A percentile compares a stretch with the other conserved stretches of the same genome.
Conservation (phyloP, 1,140 invertebrate genomes). For the Magallana gigas region DNA sequence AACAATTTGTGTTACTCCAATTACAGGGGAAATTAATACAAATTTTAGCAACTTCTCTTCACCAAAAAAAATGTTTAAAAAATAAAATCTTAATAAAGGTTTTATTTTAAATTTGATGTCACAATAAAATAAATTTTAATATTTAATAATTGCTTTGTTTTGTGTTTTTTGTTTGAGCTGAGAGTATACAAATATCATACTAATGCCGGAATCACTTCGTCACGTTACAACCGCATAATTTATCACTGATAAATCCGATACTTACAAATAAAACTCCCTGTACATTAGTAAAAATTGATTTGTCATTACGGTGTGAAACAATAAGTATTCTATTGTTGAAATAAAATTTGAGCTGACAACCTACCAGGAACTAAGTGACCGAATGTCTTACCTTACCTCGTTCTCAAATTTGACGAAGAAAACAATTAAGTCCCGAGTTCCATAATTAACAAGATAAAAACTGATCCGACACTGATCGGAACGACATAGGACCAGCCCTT, state of each 20-base stretch:
- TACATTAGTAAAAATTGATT: slow-evolving; percentile 35
- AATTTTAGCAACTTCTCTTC: no score
- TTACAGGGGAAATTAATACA: no score
- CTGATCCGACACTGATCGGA: slow-evolving; percentile 4
- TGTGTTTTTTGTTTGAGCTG: no score
- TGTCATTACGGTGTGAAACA: neutral
- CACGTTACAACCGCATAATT: neutral
- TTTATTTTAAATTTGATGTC: no score
- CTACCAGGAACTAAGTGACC: neutral
- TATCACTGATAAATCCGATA: neutral
- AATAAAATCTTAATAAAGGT: no score
- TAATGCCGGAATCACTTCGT: neutral
- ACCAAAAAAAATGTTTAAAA: no score
- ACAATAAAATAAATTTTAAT: no score
- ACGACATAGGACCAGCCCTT: slow-evolving; percentile 24
- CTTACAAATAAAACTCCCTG: neutral
- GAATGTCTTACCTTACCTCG: neutral
- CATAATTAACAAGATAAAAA: slow-evolving; percentile 37
- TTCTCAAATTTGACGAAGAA: slow-evolving; percentile 5
- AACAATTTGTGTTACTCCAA: no score
- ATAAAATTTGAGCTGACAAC: slow-evolving; percentile 21
- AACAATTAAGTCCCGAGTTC: slow-evolving; percentile 33
- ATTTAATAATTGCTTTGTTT: no score
- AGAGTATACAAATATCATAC: no score
- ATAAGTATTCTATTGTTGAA: slow-evolving; percentile 23